Base-by-base conservation (phyloP, 2,113 vertebrate genomes). In the Porphyrio hochstetteri region DNA sequence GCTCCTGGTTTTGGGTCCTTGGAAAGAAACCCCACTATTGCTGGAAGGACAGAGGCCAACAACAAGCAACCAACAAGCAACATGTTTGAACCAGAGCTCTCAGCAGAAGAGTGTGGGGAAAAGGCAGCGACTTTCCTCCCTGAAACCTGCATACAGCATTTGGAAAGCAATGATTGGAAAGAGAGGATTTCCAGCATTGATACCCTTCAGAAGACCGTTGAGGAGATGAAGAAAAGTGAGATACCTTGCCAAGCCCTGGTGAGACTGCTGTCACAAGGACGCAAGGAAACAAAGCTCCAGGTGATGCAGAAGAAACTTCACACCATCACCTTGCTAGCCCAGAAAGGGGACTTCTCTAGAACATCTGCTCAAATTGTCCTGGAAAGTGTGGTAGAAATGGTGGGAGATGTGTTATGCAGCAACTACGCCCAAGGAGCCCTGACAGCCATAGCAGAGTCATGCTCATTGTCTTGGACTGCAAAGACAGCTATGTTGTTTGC, bases 221-320 rank as follows among this genome's bases (percentile, higher is more conserved):
- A 31, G 42, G 44, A 68, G 55, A 90, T 81, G 74, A 82, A 90
- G 48, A 77, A 64, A 38, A 84, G 25, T 1, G 28, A 81, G n/a
- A 52, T 88, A 48, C 86, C 78, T 11, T 87, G 86, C 44, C 83
- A 94, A 64, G 79, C 75, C 25, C 11, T 90, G 25, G 69, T 92
- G 53, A 77, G 79, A 74, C 27, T 95, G n/a, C 40, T 92, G 36
- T 82, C 48, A 23, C 16, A 3, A 28, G 60, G 53, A 16, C 17
- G 5, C 17, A 53, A 71, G 23, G 92, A 92, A 55, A 90, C 82
- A 68, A 92, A 84, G 19, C 48, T 65, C 28, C 84, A 98, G 95
- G 98, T 98, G 79, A 98, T 98, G 98, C 98, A 98, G 91, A 97
- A 98, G 97, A 99, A 98, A 96, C 92, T 98, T 35, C 97, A 96